Evolutionary conservation across 2,113 vertebrate genomes (phyloP).

Genomic region (Athene noctua): DNA sequence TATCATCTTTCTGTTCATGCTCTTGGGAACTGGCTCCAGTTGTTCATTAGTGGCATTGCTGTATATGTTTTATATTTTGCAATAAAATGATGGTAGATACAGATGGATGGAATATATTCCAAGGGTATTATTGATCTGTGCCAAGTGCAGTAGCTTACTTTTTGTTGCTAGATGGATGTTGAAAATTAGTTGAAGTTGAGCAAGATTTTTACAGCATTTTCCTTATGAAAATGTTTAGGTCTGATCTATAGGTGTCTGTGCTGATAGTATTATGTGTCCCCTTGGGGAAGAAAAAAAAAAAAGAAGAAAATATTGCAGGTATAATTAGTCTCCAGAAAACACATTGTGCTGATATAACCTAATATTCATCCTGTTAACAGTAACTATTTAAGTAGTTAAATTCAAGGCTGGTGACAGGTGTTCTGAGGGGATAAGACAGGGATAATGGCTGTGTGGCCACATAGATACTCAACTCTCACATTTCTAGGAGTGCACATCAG

Average conservation of each 20-base stretch:
- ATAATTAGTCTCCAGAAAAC: background rate
- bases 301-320: too few relatives aligned
- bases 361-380: background rate
- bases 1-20: background rate
- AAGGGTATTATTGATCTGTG: background rate
- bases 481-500: background rate
- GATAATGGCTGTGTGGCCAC: background rate
- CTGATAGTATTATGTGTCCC: background rate
- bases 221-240: too few relatives aligned
- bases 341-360: background rate
- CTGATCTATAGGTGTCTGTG: background rate
- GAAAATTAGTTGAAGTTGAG: background rate
- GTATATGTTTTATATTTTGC: background rate
- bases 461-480: background rate
- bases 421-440: background rate
- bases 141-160: background rate
- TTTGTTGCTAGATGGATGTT: background rate
- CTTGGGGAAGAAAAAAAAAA: fast-evolving
- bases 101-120: background rate
- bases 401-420: background rate
- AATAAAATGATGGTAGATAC: background rate
- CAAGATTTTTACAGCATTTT: background rate
- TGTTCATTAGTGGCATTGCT: background rate
- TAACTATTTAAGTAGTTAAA: background rate
- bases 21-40: background rate